Evolutionary conservation across 2,888 invertebrate species (phyloP).

Genomic region (Trichopoda pennipes): DNA sequence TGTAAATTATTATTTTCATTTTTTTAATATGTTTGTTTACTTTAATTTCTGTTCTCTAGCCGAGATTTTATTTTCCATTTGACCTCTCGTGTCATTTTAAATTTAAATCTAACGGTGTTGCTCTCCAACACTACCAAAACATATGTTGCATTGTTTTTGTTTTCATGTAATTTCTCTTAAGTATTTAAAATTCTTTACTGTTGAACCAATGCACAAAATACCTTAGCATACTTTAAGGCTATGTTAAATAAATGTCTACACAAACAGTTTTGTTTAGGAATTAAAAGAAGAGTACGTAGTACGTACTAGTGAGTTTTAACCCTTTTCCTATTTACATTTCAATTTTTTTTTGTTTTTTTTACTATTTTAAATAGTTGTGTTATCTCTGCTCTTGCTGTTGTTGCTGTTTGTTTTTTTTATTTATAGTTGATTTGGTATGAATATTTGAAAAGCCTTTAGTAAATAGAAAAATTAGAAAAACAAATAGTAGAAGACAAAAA

Average conservation of each 20-base stretch:
- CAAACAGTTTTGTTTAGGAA: slow-evolving; percentile 3
- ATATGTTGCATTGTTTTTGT: neutral
- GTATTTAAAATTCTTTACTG: neutral
- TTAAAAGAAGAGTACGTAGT: too few species aligned
- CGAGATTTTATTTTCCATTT: slow-evolving; percentile 43
- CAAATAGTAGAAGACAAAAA: slow-evolving; percentile 1
- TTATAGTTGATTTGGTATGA: slow-evolving; percentile 38
- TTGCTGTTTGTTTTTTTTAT: neutral
- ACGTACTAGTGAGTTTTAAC: slow-evolving; percentile 45
- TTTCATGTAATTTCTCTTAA: neutral
- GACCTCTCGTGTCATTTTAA: slow-evolving; percentile 41
- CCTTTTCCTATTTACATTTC: slow-evolving; percentile 9
- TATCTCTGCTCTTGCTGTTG: slow-evolving; percentile 31
- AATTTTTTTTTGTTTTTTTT: neutral
- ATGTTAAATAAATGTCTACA: slow-evolving; percentile 12
- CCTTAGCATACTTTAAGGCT: slow-evolving; percentile 61
- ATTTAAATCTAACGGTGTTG: slow-evolving; percentile 13
- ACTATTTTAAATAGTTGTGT: slow-evolving; percentile 34
- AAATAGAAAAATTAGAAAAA: neutral
- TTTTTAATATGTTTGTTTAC: neutral
- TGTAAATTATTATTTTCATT: too few species aligned
- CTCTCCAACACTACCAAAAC: neutral
- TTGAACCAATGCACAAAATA: slow-evolving; percentile 8
- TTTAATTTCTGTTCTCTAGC: neutral
- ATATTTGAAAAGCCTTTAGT: slow-evolving; percentile 19